Evolutionary conservation across 1,140 invertebrate genomes (phyloP).

Genomic region (Dryas iulia): DNA sequence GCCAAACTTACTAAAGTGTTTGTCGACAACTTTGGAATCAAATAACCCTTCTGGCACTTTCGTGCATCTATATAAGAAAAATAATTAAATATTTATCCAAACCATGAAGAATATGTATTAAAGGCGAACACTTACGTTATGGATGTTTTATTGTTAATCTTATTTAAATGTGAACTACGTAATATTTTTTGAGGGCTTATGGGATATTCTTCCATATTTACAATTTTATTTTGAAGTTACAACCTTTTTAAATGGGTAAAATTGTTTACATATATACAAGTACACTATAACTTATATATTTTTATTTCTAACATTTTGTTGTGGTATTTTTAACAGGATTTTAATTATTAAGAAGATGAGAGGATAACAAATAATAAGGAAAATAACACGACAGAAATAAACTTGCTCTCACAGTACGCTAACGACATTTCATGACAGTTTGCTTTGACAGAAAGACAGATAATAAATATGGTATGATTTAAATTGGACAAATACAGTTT

Average conservation of each 20-base stretch:
- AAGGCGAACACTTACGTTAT: constrained; percentile 56
- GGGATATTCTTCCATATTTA: constrained; percentile 44
- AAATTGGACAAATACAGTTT: too few species aligned
- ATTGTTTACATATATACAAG: neutral
- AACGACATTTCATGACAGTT: too few species aligned
- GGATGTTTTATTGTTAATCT: constrained; percentile 57
- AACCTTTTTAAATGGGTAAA: constrained; percentile 18
- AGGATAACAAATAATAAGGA: too few species aligned
- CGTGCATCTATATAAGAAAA: constrained; percentile 77
- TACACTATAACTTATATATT: neutral
- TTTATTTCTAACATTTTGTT: neutral
- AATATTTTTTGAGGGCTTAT: constrained; percentile 51
- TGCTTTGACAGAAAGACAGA: too few species aligned
- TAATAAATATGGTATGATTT: too few species aligned
- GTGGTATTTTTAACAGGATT: too few species aligned
- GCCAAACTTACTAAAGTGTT: constrained; percentile 85
- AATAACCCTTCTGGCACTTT: constrained; percentile 84
- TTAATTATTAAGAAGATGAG: too few species aligned
- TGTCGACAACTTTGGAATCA: constrained; percentile 81
- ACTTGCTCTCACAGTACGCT: too few species aligned
- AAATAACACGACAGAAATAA: too few species aligned
- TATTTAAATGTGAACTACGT: constrained; percentile 47
- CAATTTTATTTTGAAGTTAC: constrained; percentile 14
- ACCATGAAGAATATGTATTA: neutral
- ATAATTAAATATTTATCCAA: neutral